Conservation (phyloP, 2,888 invertebrate genomes). For the Didymodactylos carnosus region DNA sequence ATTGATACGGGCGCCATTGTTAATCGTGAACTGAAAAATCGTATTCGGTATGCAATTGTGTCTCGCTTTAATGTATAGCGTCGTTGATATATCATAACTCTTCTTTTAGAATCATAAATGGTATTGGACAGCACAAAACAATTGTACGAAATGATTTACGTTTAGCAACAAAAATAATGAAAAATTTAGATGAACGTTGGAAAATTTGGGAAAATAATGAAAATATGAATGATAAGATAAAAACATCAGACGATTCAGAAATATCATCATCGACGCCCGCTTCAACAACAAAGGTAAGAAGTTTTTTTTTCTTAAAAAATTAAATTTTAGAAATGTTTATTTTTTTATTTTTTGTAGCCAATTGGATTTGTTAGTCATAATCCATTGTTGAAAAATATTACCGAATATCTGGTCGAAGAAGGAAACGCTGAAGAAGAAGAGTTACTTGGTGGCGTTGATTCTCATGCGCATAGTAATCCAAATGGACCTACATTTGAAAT, state of each 20-base stretch:
- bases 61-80: too few relatives aligned
- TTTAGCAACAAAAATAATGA: slow-evolving; percentile 67
- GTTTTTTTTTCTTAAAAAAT: too few relatives aligned
- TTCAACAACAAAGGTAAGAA: not conserved
- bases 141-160: slow-evolving; percentile 67
- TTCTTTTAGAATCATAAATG: not conserved
- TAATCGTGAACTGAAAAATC: slow-evolving; percentile 77
- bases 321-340: too few relatives aligned
- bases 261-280: not conserved
- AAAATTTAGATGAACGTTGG: slow-evolving; percentile 65
- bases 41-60: slow-evolving; percentile 80
- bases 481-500: not conserved
- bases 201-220: slow-evolving; percentile 50
- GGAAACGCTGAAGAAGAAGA: not conserved
- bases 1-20: slow-evolving; percentile 83
- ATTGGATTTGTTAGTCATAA: slow-evolving; percentile 38
- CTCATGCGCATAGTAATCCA: not conserved
- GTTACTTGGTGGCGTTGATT: not conserved
- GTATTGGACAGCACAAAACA: slow-evolving; percentile 34
- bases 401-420: slow-evolving; percentile 89
- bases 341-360: too few relatives aligned
- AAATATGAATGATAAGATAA: slow-evolving; percentile 17
- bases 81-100: too few relatives aligned
- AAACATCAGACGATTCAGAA: not conserved
- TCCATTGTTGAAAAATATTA: slow-evolving; percentile 83